phyloP scores from a whole-genome alignment of 1,140 invertebrate genomes.

The Phymastichus coffea region DNA sequence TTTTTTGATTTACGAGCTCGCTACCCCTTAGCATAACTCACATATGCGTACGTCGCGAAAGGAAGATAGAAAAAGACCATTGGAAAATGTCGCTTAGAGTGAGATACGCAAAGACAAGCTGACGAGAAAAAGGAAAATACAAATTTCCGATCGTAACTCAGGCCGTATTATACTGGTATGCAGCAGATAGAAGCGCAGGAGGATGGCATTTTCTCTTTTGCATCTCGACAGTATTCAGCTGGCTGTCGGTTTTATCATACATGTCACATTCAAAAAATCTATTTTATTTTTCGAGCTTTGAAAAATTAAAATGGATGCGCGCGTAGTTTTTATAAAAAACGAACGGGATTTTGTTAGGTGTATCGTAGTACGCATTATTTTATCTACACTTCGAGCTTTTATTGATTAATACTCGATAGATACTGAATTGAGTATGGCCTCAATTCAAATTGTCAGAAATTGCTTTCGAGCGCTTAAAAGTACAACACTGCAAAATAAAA shows the following conservation, averaged over 20 bases:
- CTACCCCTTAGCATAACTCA: not conserved
- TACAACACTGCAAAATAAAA: no score
- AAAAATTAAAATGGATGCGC: not conserved
- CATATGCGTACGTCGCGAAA: not conserved
- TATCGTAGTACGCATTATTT: no score
- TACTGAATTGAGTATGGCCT: no score
- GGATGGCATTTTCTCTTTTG: no score
- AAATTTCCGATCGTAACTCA: slow-evolving; percentile 5
- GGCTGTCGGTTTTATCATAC: slow-evolving; percentile 3
- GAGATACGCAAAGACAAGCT: not conserved
- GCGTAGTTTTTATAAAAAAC: not conserved
- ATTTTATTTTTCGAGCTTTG: not conserved
- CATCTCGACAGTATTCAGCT: no score
- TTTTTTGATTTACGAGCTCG: slow-evolving; percentile 13
- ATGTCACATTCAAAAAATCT: not conserved
- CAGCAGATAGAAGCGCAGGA: not conserved
- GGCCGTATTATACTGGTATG: not conserved
- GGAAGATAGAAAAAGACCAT: not conserved
- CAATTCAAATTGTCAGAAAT: no score
- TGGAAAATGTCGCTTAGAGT: not conserved
- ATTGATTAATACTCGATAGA: no score
- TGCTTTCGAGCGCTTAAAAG: no score
- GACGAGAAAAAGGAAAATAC: not conserved
- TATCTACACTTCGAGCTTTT: no score
- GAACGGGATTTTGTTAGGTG: no score